Evolutionary conservation across 2,888 invertebrate genomes (phyloP).

Genomic region (Nycteola revayana): DNA sequence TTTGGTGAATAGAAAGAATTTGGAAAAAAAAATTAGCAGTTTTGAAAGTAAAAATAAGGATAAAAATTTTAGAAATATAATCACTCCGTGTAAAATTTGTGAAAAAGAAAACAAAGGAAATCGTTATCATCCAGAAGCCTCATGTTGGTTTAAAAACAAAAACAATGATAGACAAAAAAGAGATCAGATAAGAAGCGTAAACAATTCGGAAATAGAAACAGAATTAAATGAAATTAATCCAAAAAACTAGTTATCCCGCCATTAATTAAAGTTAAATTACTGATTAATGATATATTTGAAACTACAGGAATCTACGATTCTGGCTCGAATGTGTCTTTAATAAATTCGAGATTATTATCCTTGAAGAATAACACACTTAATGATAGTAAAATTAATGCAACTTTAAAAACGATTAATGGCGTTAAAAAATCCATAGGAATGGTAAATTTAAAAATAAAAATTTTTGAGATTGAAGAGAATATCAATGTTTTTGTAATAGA

Average conservation of each 20-base stretch:
- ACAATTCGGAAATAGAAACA: conserved; percentile 15
- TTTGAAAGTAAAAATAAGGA: conserved; percentile 8
- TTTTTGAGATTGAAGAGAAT: conserved; percentile 3
- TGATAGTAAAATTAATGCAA: conserved; percentile 17
- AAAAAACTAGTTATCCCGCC: conserved; percentile 26
- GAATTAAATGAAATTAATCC: conserved; percentile 21
- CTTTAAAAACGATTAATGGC: conserved; percentile 20
- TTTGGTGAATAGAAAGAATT: too few relatives aligned
- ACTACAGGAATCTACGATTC: conserved; percentile 31
- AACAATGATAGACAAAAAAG: conserved; percentile 2
- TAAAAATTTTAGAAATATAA: background rate
- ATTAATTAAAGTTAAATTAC: conserved; percentile 1
- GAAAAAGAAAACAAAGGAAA: conserved; percentile 7
- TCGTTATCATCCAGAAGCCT: conserved; percentile 8
- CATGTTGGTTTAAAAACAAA: conserved; percentile 13
- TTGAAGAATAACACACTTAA: conserved; percentile 21
- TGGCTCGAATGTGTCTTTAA: conserved; percentile 33
- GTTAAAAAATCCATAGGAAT: conserved; percentile 15
- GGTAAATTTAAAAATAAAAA: background rate
- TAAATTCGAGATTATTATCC: background rate
- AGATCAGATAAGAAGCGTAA: conserved; percentile 4
- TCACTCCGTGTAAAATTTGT: conserved; percentile 17
- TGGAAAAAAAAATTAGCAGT: too few relatives aligned
- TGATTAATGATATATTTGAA: background rate
- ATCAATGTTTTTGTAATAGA: conserved; percentile 6